These are phyloP conservation scores for Xenentodon cancila DNA, from an alignment of 2,797 vertebrate genomes.

Conservation along the genomic window DNA sequence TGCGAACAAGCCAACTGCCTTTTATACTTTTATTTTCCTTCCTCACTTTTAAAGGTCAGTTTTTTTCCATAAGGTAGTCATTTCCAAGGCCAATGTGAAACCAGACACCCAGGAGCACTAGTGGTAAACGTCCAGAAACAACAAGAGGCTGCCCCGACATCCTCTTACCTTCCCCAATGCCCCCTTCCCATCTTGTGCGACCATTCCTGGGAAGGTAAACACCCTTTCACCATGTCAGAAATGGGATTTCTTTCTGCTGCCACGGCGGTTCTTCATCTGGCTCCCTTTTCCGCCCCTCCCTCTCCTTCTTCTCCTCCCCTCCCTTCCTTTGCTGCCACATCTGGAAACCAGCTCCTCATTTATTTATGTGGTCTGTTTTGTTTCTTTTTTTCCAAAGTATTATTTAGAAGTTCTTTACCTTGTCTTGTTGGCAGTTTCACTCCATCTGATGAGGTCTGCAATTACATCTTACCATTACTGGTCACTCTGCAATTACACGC, in stretches of 20 bases:
- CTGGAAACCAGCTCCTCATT: conserved; percentile 84
- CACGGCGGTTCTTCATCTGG: conserved; percentile 65
- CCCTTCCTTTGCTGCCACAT: conserved; percentile 71
- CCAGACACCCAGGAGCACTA: conserved; percentile 68
- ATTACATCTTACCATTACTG: conserved; percentile 79
- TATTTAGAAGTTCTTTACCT: conserved; percentile 76
- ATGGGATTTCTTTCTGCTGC: conserved; percentile 70
- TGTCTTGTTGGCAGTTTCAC: conserved; percentile 76
- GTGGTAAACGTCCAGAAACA: conserved; percentile 77
- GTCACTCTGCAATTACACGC: conserved; percentile 82
- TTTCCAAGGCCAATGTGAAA: conserved; percentile 74
- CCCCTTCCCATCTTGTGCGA: conserved; percentile 43
- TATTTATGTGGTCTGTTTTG: conserved; percentile 81
- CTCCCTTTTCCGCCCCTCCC: conserved; percentile 49
- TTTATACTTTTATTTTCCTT: conserved; percentile 62
- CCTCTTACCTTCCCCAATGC: conserved; percentile 66
- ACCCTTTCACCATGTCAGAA: conserved; percentile 60
- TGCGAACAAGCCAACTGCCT: conserved; percentile 61
- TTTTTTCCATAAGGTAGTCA: conserved; percentile 73
- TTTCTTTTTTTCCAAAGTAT: conserved; percentile 44
- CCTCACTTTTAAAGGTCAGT: conserved; percentile 61
- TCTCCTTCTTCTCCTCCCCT: conserved; percentile 45
- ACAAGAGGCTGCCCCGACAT: conserved; percentile 62
- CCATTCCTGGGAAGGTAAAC: conserved; percentile 73
- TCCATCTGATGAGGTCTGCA: conserved; percentile 81